Base-by-base conservation (phyloP, 2,797 vertebrate genomes). In the Ateles fusciceps region DNA sequence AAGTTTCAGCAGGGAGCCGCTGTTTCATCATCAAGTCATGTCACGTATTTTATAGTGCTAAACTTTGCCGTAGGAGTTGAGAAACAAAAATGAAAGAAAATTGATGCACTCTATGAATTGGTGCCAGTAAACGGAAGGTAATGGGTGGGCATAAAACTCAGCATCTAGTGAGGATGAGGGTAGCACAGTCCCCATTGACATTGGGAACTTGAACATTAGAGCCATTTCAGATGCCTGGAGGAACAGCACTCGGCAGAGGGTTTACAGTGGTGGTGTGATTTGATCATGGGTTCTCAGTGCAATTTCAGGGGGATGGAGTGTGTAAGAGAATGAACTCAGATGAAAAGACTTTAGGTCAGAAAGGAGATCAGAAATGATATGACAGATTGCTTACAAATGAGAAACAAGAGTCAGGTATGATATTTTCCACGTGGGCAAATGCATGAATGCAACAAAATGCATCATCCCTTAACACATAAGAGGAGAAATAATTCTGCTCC, bases 1-100 rank as follows among this genome's bases (percentile, higher is more conserved):
- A 99, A 98, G 98, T 98, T 98, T 98, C 97, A 98, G 96, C 97
- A 98, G 97, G 97, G 98, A 98, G 96, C 97, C 98, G 96, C 98
- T 98, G 96, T 96, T 98, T 98, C 98, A 98, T 99, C 97, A 89
- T 95, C 97, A 91, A 98, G 98, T 98, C 94, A 50, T 98, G 98
- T 98, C 98, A 98, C 98, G 98, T 98, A 98, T 97, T 99, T 98
- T 98, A 97, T 97, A 98, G 98, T 96, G 91, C 98, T 99, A 97
- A 98, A 98, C 98, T 95, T 98, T 98, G 98, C 97, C 48, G 42
- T 96, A 95, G 98, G 97, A 98, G 98, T 97, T 96, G 98, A 98
- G 96, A 98, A 98, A 98, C 97, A 98, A 97, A 96, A 98, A 97
- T 83, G 98, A 98, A 98, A 95, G 97, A 96, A 98, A 98, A 98